Evolutionary conservation across 1,140 invertebrate genomes (phyloP), one percentile per base, ranked within the genome.

Genomic region (Stegodyphus mimosarum): DNA sequence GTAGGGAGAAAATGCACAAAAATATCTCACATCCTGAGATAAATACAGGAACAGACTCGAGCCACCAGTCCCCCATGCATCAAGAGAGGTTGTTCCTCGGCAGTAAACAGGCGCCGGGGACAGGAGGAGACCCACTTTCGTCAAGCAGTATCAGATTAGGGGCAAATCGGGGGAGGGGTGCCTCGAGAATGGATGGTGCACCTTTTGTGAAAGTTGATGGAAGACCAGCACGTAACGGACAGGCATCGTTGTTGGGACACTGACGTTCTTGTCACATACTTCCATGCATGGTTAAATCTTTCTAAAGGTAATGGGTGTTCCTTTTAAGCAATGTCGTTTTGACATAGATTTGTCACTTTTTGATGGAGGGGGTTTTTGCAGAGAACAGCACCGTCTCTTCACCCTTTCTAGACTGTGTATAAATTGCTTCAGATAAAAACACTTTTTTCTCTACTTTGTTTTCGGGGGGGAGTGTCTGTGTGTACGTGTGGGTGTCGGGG

Each of bases 41-140:
- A 83, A 33, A 33, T 33, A 33, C 33, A 33, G 33, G 33, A 33
- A 33, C 33, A 33, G 33, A 81, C 71, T 72, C 60, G 48, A 18
- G 15, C 66, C 9, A 67, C n/a, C n/a, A 67, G 33, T 18, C 33
- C 33, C 33, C 33, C 69, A 71, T 71, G 69, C 69, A 71, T 71
- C 69, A 71, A 48, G 63, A 60, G 60, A 49, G 70, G 74, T 67
- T 73, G 80, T 60, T 83, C 80, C 73, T 74, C 80, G 49, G n/a
- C 13, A 9, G 71, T 83, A 83, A 83, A 83, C 80, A 83, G 78
- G 18, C 2, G 7, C 33, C 33, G 52, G 18, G 69, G n/a, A 50
- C 5, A 10, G 48, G 33, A 33, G 33, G 33, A 33, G 33, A 33
- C 33, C 33, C 33, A 33, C 33, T 67, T 67, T 67, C 33, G n/a